Evolutionary conservation across 2,888 invertebrate species (phyloP).

Genomic region (Acanthosoma haemorrhoidale): DNA sequence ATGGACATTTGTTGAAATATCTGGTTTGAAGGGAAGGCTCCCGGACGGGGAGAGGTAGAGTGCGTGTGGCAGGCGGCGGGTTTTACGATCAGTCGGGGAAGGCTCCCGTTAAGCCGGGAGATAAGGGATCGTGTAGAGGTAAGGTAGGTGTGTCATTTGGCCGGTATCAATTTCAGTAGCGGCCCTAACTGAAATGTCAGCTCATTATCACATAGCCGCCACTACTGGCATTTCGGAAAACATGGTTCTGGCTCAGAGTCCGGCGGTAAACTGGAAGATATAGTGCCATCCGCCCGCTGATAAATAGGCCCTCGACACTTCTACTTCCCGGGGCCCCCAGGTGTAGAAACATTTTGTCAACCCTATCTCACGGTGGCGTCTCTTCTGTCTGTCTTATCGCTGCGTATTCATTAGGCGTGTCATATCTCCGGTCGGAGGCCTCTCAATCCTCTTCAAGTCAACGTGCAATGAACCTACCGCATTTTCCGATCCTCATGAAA

Average conservation of each 20-base stretch:
- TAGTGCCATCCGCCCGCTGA: neutral
- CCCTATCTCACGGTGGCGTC: slow-evolving; percentile 1
- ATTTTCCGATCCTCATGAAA: no score
- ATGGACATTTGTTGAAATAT: no score
- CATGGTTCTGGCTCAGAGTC: neutral
- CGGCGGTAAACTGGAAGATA: slow-evolving; percentile 4
- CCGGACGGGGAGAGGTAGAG: neutral
- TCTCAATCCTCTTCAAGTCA: no score
- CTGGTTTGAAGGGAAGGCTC: neutral
- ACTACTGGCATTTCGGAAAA: slow-evolving; percentile 1
- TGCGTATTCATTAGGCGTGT: no score
- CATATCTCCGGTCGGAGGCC: no score
- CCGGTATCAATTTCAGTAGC: slow-evolving; percentile 30
- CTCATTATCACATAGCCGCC: slow-evolving; percentile 23
- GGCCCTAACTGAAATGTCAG: slow-evolving; percentile 27
- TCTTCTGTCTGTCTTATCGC: no score
- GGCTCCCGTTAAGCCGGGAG: slow-evolving; percentile 12
- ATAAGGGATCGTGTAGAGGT: slow-evolving; percentile 24
- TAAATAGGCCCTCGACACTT: neutral
- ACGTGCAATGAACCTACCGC: no score
- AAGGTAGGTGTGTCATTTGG: slow-evolving; percentile 23
- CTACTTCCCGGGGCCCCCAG: neutral
- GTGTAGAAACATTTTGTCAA: slow-evolving; percentile 10
- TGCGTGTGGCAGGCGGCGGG: slow-evolving; percentile 9
- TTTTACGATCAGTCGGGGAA: neutral